Conservation (phyloP, 1,140 invertebrate genomes). For the Trichogramma pretiosum region DNA sequence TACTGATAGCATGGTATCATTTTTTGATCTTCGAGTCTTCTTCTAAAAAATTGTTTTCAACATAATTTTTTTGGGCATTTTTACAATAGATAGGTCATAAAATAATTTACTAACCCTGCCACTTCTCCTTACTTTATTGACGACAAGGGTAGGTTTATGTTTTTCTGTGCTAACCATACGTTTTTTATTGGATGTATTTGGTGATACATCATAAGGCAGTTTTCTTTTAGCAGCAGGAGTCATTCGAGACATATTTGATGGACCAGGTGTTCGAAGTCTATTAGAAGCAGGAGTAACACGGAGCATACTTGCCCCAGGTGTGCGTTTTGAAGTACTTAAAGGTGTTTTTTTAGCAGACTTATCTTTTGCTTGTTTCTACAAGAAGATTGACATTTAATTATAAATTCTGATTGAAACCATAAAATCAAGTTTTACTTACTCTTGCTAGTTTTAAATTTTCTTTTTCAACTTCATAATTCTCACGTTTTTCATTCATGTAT, state of each 20-base stretch:
- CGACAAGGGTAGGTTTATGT: constrained; percentile 18
- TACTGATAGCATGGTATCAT: constrained; percentile 12
- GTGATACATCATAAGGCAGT: constrained; percentile 29
- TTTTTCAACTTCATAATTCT: constrained; percentile 34
- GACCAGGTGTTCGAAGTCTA: constrained; percentile 23
- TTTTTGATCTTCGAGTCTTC: constrained; percentile 13
- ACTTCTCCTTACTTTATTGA: constrained; percentile 28
- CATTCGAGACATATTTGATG: constrained; percentile 21
- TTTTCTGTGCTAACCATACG: constrained; percentile 23
- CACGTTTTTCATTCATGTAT: constrained; percentile 49
- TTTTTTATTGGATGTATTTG: constrained; percentile 25
- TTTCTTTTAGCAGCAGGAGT: constrained; percentile 32
- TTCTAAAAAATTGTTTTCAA: no score
- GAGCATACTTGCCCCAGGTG: constrained; percentile 26
- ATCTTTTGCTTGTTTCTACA: constrained; percentile 35
- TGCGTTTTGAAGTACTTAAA: constrained; percentile 29
- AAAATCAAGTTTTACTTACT: constrained; percentile 20
- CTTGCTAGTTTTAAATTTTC: constrained; percentile 35
- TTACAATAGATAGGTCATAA: no score
- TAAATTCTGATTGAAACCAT: constrained; percentile 1
- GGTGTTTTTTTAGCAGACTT: constrained; percentile 34
- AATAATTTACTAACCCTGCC: constrained; percentile 23
- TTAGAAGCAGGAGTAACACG: constrained; percentile 21
- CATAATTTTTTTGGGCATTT: no score
- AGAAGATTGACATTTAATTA: constrained; percentile 10